Percentiles rank a stretch among this genome's conserved stretches.
Evolutionary conservation across 2,797 vertebrate genomes (phyloP).

Genomic region (Lithobates pipiens): DNA sequence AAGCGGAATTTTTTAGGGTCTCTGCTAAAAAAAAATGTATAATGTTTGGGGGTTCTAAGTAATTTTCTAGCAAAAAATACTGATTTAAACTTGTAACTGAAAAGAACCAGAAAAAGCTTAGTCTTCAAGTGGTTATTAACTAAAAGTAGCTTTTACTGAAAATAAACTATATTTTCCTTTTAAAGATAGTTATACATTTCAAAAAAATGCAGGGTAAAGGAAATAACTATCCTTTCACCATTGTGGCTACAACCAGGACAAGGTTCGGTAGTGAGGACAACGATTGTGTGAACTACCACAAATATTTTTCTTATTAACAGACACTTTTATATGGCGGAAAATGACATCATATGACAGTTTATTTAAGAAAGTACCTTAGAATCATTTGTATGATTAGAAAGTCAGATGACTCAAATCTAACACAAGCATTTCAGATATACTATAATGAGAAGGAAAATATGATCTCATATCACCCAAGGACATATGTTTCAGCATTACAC

Average conservation of each 20-base stretch:
- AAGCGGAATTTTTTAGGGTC: no score
- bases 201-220: no score
- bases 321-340: background rate
- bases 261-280: background rate
- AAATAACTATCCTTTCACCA: background rate
- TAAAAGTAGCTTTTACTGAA: background rate
- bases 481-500: constrained; percentile 28
- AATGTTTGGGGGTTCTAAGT: no score
- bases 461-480: constrained; percentile 47
- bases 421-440: background rate
- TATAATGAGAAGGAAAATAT: constrained; percentile 18
- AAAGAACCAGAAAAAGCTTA: no score
- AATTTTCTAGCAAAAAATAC: no score
- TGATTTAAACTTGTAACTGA: no score
- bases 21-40: no score
- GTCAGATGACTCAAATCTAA: constrained; percentile 24
- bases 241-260: background rate
- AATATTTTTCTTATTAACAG: background rate
- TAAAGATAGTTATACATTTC: background rate
- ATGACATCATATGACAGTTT: constrained; percentile 18
- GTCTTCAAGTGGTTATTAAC: no score
- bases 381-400: constrained; percentile 6
- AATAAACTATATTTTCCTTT: background rate
- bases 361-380: constrained; percentile 2
- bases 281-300: background rate